Percentiles rank a stretch among this genome's conserved stretches.
phyloP scores from a whole-genome alignment of 2,113 vertebrate species.

The Marmota flaviventris region DNA sequence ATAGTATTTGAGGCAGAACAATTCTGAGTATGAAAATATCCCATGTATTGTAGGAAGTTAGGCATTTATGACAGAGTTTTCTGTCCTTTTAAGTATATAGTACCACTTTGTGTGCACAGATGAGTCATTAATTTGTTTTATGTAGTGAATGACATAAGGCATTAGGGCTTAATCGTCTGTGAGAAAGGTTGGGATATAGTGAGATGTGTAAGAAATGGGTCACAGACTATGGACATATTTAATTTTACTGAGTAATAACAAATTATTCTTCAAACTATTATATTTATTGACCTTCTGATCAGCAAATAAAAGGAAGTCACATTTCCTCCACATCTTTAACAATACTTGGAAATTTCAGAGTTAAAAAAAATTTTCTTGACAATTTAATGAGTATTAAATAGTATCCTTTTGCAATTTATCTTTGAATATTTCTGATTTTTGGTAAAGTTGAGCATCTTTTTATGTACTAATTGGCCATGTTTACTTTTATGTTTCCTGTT shows the following conservation, averaged over 20 bases:
- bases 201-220: neutral
- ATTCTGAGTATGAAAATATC: neutral
- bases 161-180: neutral
- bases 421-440: neutral
- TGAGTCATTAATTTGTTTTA: neutral
- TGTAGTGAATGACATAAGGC: neutral
- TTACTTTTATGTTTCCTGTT: slow-evolving; percentile 16
- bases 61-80: neutral
- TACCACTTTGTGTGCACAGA: neutral
- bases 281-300: neutral
- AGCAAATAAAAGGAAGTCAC: neutral
- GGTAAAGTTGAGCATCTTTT: neutral
- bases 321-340: neutral
- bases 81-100: neutral
- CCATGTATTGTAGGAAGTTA: neutral
- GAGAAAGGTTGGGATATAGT: neutral
- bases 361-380: neutral
- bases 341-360: neutral
- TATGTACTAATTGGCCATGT: neutral
- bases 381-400: neutral
- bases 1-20: neutral
- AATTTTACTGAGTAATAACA: neutral
- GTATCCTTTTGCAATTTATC: neutral
- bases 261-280: neutral
- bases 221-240: too few relatives aligned